Evolutionary conservation across 1,140 invertebrate species (phyloP).

Genomic region (Drosophila littoralis): DNA sequence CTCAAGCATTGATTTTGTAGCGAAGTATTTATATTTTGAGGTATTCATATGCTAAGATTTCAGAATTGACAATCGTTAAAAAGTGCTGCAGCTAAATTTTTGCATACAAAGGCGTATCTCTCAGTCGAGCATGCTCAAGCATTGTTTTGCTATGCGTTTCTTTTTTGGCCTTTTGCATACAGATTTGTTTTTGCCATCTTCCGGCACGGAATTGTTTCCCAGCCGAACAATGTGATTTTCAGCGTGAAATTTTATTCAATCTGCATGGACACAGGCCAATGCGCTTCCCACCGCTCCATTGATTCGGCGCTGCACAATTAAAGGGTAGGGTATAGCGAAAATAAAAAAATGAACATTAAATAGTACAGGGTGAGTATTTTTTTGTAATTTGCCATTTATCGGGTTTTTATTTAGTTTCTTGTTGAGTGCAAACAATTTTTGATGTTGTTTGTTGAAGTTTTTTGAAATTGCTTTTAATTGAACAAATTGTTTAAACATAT

Average conservation of each 20-base stretch:
- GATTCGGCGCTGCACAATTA: constrained; percentile 14
- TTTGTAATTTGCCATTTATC: constrained; percentile 14
- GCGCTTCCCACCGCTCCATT: constrained; percentile 7
- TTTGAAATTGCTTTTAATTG: constrained; percentile 71
- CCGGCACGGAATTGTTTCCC: constrained; percentile 59
- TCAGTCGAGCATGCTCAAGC: neutral
- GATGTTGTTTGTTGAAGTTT: constrained; percentile 36
- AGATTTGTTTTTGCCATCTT: constrained; percentile 34
- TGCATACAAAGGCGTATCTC: neutral
- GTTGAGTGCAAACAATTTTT: constrained; percentile 17
- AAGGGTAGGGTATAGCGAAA: neutral
- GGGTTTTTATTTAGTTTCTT: constrained; percentile 21
- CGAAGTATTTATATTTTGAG: too few relatives aligned
- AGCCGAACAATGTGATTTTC: constrained; percentile 77
- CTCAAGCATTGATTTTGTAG: too few relatives aligned
- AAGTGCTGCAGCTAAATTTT: too few relatives aligned
- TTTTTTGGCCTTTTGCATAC: constrained; percentile 35
- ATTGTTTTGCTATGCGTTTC: constrained; percentile 22
- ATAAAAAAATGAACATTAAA: too few relatives aligned
- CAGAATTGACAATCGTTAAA: too few relatives aligned
- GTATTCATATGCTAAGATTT: too few relatives aligned
- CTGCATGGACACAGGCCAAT: constrained; percentile 39
- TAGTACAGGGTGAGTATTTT: neutral
- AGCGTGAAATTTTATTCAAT: constrained; percentile 81
- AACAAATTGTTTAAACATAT: constrained; percentile 72